Conservation (phyloP, 2,888 invertebrate species). For the Listrodromus nycthemerus region DNA sequence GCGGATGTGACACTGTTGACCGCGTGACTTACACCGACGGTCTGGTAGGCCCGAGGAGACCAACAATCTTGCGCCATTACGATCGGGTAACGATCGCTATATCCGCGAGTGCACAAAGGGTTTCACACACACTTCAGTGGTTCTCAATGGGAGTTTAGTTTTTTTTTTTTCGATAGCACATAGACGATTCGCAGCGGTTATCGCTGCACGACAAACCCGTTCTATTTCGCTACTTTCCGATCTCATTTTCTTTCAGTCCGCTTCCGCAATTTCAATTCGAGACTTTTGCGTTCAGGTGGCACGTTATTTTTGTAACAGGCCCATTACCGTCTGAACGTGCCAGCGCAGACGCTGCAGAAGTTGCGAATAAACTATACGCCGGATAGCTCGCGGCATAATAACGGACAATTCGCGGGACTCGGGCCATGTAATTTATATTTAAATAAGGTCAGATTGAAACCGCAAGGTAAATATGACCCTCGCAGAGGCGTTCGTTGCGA, state of each 20-base stretch:
- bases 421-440: slow-evolving; percentile 81
- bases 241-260: background rate
- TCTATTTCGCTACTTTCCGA: slow-evolving; percentile 17
- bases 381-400: slow-evolving; percentile 57
- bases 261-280: slow-evolving; percentile 39
- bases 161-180: background rate
- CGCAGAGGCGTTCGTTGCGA: slow-evolving; percentile 66
- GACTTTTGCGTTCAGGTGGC: slow-evolving; percentile 27
- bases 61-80: slow-evolving; percentile 80
- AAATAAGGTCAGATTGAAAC: slow-evolving; percentile 83
- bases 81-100: slow-evolving; percentile 80
- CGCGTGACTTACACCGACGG: slow-evolving; percentile 60
- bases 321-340: slow-evolving; percentile 45
- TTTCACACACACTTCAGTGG: slow-evolving; percentile 71
- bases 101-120: slow-evolving; percentile 76
- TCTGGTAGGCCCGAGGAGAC: slow-evolving; percentile 71
- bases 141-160: slow-evolving; percentile 71
- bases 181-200: background rate
- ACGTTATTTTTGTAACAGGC: slow-evolving; percentile 50
- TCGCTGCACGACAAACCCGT: background rate
- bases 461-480: slow-evolving; percentile 82
- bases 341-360: background rate
- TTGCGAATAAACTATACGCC: slow-evolving; percentile 9
- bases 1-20: slow-evolving; percentile 44
- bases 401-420: slow-evolving; percentile 60